Conservation (phyloP, 2,888 invertebrate species). For the Rugalucina vietnamica region DNA sequence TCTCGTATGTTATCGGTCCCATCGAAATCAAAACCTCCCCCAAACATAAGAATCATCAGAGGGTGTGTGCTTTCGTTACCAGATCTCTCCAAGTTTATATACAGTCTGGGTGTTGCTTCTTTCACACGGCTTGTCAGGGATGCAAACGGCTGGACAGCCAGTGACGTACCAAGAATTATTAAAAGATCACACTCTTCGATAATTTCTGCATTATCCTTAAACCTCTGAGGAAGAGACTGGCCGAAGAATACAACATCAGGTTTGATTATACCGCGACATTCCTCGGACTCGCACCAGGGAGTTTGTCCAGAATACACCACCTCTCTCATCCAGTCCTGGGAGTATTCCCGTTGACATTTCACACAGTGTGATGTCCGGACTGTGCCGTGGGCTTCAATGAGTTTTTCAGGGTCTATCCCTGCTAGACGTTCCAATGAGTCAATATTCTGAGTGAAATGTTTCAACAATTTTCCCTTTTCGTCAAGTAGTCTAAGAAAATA, state of each 20-base stretch:
- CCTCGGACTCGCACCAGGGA: slow-evolving; percentile 89
- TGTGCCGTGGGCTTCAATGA: slow-evolving; percentile 98
- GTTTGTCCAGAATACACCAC: slow-evolving; percentile 90
- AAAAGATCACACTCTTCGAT: slow-evolving; percentile 93
- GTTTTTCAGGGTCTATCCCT: slow-evolving; percentile 91
- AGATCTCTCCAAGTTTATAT: slow-evolving; percentile 91
- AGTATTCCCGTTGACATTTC: slow-evolving; percentile 89
- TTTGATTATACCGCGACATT: slow-evolving; percentile 92
- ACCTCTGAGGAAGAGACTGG: slow-evolving; percentile 92
- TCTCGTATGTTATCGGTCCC: slow-evolving; percentile 86
- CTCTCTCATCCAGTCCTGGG: slow-evolving; percentile 94
- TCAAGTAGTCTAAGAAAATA: slow-evolving; percentile 94
- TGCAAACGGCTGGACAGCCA: slow-evolving; percentile 97
- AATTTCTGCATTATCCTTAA: slow-evolving; percentile 87
- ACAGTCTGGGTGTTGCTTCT: slow-evolving; percentile 90
- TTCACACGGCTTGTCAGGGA: slow-evolving; percentile 89
- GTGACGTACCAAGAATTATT: slow-evolving; percentile 97
- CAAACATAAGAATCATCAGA: slow-evolving; percentile 64
- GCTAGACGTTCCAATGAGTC: slow-evolving; percentile 96
- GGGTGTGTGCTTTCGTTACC: slow-evolving; percentile 57
- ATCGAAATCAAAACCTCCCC: slow-evolving; percentile 86
- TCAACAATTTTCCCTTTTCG: slow-evolving; percentile 89
- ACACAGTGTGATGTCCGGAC: slow-evolving; percentile 94
- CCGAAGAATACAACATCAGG: slow-evolving; percentile 98
- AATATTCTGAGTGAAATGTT: slow-evolving; percentile 91